These are phyloP conservation scores for Phalacrocorax brasilianus DNA, from an alignment of 2,113 vertebrate species.

Conservation along the genomic window DNA sequence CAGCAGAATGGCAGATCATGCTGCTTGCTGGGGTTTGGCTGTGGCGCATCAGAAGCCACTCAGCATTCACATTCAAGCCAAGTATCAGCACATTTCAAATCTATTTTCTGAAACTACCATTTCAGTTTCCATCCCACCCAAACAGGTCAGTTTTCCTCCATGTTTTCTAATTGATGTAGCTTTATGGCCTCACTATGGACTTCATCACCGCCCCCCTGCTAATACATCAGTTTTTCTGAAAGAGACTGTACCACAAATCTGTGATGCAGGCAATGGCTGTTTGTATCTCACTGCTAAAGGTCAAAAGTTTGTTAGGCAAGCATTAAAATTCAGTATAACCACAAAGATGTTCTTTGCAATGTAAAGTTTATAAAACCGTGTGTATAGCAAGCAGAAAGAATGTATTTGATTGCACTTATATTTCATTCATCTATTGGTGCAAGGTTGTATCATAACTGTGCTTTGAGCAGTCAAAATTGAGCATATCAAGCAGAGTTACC, in stretches of 20 bases:
- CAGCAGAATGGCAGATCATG: not conserved
- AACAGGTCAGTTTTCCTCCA: not conserved
- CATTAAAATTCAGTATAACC: not conserved
- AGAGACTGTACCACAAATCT: not conserved
- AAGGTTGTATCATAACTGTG: not conserved
- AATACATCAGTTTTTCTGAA: not conserved
- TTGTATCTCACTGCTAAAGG: not conserved
- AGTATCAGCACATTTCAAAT: not conserved
- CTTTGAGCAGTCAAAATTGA: not conserved
- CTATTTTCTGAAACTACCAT: not conserved
- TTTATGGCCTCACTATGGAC: not conserved
- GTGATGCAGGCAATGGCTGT: not conserved
- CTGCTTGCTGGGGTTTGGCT: not conserved
- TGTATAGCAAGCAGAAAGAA: not conserved
- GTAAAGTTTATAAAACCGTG: not conserved
- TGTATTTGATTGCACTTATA: not conserved
- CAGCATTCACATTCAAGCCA: not conserved
- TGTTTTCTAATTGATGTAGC: not conserved
- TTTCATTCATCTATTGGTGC: not conserved
- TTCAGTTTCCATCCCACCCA: not conserved
- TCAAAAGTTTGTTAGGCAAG: not conserved
- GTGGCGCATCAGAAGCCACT: not conserved
- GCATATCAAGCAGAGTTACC: not conserved
- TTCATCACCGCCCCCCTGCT: not conserved
- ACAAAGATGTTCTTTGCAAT: not conserved